phyloP scores from a whole-genome alignment of 2,888 invertebrate genomes.

The Steinernema carpocapsae region DNA sequence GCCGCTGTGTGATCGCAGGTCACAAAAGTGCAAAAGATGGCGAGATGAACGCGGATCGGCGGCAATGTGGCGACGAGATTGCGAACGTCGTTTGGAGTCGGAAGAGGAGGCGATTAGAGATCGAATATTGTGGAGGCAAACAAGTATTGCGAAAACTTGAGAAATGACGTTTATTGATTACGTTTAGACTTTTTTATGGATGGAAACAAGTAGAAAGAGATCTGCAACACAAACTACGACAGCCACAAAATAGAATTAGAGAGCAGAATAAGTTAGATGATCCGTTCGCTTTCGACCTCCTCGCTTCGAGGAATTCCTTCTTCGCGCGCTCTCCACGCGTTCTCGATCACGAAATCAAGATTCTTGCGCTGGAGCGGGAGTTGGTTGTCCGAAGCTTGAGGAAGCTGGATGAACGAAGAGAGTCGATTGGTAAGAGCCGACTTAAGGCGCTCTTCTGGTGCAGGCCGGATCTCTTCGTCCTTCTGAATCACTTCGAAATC shows the following conservation, averaged over 20 bases:
- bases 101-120: too few relatives aligned
- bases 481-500: slow-evolving; percentile 41
- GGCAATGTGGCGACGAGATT: too few relatives aligned
- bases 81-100: too few relatives aligned
- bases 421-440: slow-evolving; percentile 17
- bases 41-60: too few relatives aligned
- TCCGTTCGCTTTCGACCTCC: slow-evolving; percentile 21
- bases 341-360: slow-evolving; percentile 46
- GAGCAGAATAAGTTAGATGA: slow-evolving; percentile 8
- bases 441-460: slow-evolving; percentile 5
- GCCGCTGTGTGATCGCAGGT: too few relatives aligned
- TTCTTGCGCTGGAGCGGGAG: slow-evolving; percentile 40
- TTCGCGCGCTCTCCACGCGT: slow-evolving; percentile 35
- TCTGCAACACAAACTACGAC: too few relatives aligned
- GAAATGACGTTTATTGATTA: too few relatives aligned
- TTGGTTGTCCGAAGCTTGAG: slow-evolving; percentile 34
- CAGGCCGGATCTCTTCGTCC: slow-evolving; percentile 35
- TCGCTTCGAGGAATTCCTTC: neutral
- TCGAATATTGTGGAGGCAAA: too few relatives aligned
- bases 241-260: neutral
- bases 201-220: too few relatives aligned
- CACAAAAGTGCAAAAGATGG: too few relatives aligned
- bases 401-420: slow-evolving; percentile 16
- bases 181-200: too few relatives aligned
- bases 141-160: too few relatives aligned